These are phyloP conservation scores for Ceratitis capitata DNA, from an alignment of 1,140 invertebrate genomes.

Conservation along the genomic window DNA sequence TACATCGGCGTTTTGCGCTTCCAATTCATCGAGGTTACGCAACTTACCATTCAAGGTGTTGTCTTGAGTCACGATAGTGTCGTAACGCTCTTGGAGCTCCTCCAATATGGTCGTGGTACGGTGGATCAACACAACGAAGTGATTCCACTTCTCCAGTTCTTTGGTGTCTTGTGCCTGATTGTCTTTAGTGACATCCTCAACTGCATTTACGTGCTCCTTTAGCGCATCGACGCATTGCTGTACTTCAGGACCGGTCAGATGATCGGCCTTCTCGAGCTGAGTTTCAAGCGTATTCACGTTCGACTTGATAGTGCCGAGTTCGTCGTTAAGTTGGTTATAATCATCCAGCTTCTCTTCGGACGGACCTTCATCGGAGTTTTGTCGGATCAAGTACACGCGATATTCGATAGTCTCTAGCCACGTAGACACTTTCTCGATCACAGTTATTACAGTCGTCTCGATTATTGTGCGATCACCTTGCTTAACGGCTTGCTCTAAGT, in stretches of 20 bases:
- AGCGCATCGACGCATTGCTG: slow-evolving; percentile 67
- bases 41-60: slow-evolving; percentile 58
- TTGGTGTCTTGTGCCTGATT: slow-evolving; percentile 71
- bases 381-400: slow-evolving; percentile 73
- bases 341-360: slow-evolving; percentile 69
- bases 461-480: slow-evolving; percentile 71
- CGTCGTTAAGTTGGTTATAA: slow-evolving; percentile 65
- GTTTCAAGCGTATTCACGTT: slow-evolving; percentile 65
- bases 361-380: slow-evolving; percentile 69
- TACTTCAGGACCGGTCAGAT: slow-evolving; percentile 66
- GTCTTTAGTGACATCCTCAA: slow-evolving; percentile 71
- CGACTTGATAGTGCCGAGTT: slow-evolving; percentile 64
- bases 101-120: slow-evolving; percentile 48
- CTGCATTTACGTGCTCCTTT: slow-evolving; percentile 69
- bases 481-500: slow-evolving; percentile 72
- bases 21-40: slow-evolving; percentile 56
- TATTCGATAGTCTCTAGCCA: slow-evolving; percentile 87
- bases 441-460: slow-evolving; percentile 76
- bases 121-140: slow-evolving; percentile 67
- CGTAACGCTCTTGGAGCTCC: slow-evolving; percentile 55
- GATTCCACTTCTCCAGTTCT: slow-evolving; percentile 75
- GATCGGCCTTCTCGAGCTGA: slow-evolving; percentile 67
- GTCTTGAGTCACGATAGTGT: slow-evolving; percentile 52
- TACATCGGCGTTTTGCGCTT: slow-evolving; percentile 56
- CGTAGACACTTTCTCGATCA: slow-evolving; percentile 80